These are phyloP conservation scores for Apistogramma diplotaenia DNA, from an alignment of 2,113 vertebrate genomes.

Conservation along the genomic window DNA sequence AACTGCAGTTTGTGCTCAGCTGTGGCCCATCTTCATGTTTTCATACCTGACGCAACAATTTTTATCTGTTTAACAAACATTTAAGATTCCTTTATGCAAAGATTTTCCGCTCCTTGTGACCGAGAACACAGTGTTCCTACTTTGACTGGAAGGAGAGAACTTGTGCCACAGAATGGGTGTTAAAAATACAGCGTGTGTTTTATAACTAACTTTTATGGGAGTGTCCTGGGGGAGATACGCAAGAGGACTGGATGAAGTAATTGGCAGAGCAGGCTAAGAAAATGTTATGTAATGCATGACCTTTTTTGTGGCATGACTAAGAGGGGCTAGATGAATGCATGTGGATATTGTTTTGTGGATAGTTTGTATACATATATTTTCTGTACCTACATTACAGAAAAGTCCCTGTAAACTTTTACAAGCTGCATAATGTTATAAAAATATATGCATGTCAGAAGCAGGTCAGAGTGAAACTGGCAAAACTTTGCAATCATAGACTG, in stretches of 20 bases:
- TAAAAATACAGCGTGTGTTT: conserved; percentile 25
- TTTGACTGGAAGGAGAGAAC: not conserved
- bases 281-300: conserved; percentile 22
- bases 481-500: not conserved
- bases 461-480: not conserved
- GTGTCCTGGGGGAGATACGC: conserved; percentile 12
- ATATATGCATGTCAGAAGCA: not conserved
- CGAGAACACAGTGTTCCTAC: not conserved
- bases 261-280: conserved; percentile 27
- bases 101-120: not conserved
- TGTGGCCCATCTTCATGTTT: not conserved
- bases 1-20: conserved; percentile 18
- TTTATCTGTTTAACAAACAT: not conserved
- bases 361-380: not conserved
- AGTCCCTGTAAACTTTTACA: not conserved
- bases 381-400: not conserved
- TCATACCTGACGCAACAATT: not conserved
- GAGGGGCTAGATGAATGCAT: not conserved
- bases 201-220: conserved; percentile 42
- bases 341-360: rapidly evolving
- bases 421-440: not conserved
- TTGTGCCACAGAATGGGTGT: not conserved
- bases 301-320: not conserved
- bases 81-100: not conserved
- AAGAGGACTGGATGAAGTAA: conserved; percentile 45